These are phyloP conservation scores for Lasioglossum oenotherae DNA, from an alignment of 2,888 invertebrate genomes.

Conservation along the genomic window DNA sequence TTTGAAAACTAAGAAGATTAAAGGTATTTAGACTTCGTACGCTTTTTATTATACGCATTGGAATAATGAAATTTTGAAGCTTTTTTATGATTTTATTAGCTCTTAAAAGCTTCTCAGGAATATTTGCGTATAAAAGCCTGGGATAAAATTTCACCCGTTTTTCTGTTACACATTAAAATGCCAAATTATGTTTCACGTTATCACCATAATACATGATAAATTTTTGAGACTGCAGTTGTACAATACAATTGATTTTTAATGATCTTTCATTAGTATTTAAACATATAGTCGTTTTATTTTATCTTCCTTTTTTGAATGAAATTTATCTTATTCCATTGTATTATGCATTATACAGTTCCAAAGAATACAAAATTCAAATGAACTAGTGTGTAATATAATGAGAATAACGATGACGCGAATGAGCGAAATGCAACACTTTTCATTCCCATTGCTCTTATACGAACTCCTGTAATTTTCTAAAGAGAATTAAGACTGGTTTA, in stretches of 20 bases:
- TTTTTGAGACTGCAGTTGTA: too few relatives aligned
- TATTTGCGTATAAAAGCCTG: too few relatives aligned
- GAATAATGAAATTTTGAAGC: not conserved
- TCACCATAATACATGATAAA: too few relatives aligned
- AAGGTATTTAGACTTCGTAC: not conserved
- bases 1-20: not conserved
- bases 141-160: too few relatives aligned
- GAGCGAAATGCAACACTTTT: too few relatives aligned
- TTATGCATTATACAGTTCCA: not conserved
- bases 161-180: too few relatives aligned
- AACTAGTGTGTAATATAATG: not conserved
- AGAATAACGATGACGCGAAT: not conserved
- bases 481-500: not conserved
- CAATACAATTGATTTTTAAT: not conserved
- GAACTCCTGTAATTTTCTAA: not conserved
- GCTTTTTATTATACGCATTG: not conserved
- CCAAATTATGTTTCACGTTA: too few relatives aligned
- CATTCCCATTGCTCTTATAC: too few relatives aligned
- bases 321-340: not conserved
- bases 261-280: not conserved
- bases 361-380: not conserved
- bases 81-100: too few relatives aligned
- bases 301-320: too few relatives aligned
- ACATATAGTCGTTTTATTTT: too few relatives aligned
- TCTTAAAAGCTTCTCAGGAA: too few relatives aligned